Conservation (phyloP, 2,113 vertebrate genomes). For the Rhegmatorhina hoffmannsi region DNA sequence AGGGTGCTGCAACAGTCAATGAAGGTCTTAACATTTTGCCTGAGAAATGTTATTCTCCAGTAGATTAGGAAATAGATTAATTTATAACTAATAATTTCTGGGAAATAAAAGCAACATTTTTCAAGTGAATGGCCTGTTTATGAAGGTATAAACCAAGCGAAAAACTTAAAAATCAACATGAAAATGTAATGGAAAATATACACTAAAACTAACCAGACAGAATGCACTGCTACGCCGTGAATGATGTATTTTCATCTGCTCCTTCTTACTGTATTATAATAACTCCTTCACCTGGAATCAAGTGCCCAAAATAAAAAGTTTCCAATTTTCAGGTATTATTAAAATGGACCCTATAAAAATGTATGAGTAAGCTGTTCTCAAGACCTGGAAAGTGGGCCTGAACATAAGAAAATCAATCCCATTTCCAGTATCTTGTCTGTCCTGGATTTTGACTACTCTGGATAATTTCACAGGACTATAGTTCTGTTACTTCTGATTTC, state of each 20-base stretch:
- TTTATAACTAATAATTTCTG: not conserved
- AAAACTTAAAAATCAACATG: not conserved
- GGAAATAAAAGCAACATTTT: not conserved
- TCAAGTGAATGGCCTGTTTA: not conserved
- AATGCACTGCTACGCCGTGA: not conserved
- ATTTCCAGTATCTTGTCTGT: not conserved
- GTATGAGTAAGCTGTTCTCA: not conserved
- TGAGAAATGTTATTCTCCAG: not conserved
- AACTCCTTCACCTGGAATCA: not conserved
- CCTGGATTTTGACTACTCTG: not conserved
- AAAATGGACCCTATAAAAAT: not conserved
- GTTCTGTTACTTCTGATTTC: not conserved
- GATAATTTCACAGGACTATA: not conserved
- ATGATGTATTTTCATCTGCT: not conserved
- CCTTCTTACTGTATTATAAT: not conserved
- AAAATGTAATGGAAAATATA: not conserved
- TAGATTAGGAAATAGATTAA: accelerated
- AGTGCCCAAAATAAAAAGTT: not conserved
- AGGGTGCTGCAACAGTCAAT: not conserved
- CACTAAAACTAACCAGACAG: not conserved
- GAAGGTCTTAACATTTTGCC: not conserved
- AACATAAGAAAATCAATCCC: not conserved
- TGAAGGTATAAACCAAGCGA: not conserved
- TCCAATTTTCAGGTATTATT: not conserved
- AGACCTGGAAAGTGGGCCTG: not conserved